Conservation (phyloP, 2,888 invertebrate genomes). For the Pseudolycoriella hygida region DNA sequence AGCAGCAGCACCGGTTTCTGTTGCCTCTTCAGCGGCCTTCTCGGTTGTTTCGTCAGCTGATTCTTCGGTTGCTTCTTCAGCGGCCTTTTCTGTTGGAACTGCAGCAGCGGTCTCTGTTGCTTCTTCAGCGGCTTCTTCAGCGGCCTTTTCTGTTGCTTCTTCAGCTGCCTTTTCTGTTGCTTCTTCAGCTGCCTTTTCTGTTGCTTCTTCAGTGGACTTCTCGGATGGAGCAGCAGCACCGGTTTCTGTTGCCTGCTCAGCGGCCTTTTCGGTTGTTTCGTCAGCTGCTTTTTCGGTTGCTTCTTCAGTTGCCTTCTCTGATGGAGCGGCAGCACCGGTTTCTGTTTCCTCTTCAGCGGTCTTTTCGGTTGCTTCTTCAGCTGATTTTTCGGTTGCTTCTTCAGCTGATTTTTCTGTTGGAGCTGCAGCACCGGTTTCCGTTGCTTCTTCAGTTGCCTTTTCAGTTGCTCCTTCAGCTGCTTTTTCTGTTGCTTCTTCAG, state of each 20-base stretch:
- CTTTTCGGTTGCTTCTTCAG: conserved; percentile 1
- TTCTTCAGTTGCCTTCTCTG: conserved; percentile 1
- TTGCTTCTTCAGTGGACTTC: neutral
- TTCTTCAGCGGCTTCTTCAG: conserved; percentile 1
- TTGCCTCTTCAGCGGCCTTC: neutral
- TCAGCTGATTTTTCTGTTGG: neutral
- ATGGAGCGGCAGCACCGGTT: neutral
- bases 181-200: neutral
- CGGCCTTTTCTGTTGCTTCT: neutral
- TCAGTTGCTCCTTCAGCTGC: neutral
- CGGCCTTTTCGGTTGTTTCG: neutral
- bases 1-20: neutral
- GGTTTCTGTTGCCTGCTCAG: neutral
- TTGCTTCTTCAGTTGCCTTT: neutral
- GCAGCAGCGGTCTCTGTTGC: neutral
- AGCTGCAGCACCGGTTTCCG: neutral
- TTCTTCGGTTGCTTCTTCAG: conserved; percentile 6
- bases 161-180: neutral
- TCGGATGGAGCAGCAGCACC: neutral
- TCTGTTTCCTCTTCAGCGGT: neutral
- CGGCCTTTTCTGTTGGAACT: neutral
- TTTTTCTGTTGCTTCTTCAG: conserved; percentile 3
- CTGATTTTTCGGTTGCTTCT: conserved; percentile 6
- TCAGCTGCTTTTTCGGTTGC: neutral
- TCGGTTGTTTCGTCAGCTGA: conserved; percentile 1